Conservation (phyloP, 2,888 invertebrate genomes). For the Platycheirus albimanus region DNA sequence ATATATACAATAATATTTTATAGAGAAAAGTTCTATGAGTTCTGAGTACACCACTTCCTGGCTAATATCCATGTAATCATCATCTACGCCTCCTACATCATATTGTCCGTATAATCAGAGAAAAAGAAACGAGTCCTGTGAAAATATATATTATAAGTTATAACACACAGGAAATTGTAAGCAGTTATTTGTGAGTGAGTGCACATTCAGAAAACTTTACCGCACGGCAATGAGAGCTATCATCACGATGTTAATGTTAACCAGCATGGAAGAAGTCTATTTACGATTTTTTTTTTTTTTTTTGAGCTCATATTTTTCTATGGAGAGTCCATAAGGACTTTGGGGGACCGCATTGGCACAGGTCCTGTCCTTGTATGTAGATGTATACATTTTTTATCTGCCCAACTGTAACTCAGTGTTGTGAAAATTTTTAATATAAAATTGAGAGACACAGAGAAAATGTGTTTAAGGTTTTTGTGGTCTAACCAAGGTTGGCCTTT, state of each 20-base stretch:
- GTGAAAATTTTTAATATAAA: constrained; percentile 59
- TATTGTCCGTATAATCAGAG: constrained; percentile 47
- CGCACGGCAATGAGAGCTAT: constrained; percentile 50
- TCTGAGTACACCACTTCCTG: constrained; percentile 37
- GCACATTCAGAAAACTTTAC: constrained; percentile 62
- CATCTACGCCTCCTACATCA: constrained; percentile 30
- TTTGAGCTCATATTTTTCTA: background rate
- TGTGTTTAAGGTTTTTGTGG: constrained; percentile 59
- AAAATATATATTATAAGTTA: constrained; percentile 39
- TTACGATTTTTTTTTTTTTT: constrained; percentile 26
- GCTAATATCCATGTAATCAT: constrained; percentile 66
- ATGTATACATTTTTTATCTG: constrained; percentile 1
- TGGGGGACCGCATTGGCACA: constrained; percentile 7
- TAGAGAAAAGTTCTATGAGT: background rate
- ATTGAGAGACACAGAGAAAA: constrained; percentile 36
- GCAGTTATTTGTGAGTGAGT: constrained; percentile 50
- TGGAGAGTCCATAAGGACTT: background rate
- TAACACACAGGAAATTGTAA: constrained; percentile 58
- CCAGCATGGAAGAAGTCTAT: constrained; percentile 47
- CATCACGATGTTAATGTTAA: constrained; percentile 49
- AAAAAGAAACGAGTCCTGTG: constrained; percentile 32
- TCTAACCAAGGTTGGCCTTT: constrained; percentile 55
- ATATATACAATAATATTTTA: no score
- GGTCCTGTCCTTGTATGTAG: constrained; percentile 23
- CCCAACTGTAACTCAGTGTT: constrained; percentile 22